These are phyloP conservation scores for Gymnobelideus leadbeateri DNA, from an alignment of 2,113 vertebrate species.

Conservation along the genomic window DNA sequence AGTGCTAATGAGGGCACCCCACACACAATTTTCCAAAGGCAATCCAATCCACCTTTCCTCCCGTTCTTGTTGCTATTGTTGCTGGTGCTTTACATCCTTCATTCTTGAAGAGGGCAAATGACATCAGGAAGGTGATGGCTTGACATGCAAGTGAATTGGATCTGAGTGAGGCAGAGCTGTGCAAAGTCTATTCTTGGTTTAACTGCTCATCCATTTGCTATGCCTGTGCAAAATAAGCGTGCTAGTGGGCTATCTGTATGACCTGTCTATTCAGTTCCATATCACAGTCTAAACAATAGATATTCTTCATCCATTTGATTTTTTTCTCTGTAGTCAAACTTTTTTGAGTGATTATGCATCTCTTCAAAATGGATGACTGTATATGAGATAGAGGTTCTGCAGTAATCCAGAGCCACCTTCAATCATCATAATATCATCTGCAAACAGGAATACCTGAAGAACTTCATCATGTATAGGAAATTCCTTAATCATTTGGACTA, in stretches of 20 bases:
- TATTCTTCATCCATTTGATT: background rate
- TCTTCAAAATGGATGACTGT: background rate
- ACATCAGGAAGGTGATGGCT: too few species aligned
- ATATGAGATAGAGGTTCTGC: background rate
- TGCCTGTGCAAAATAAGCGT: background rate
- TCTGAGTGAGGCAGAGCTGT: too few species aligned
- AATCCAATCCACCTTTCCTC: background rate
- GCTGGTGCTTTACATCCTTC: too few species aligned
- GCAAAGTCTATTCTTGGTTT: background rate
- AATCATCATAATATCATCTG: background rate
- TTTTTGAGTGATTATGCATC: background rate
- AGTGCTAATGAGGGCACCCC: background rate
- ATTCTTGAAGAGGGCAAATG: too few species aligned
- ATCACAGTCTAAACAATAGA: background rate
- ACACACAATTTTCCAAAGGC: background rate
- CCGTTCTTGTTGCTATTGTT: too few species aligned
- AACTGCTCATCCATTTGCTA: background rate
- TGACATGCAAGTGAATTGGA: too few species aligned
- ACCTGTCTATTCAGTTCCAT: background rate
- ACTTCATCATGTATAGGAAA: background rate
- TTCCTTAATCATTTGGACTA: background rate
- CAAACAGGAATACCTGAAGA: background rate
- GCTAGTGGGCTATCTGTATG: background rate
- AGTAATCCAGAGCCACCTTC: background rate
- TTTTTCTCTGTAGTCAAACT: background rate